Conservation (phyloP, 2,797 vertebrate genomes). For the Onychomys torridus region DNA sequence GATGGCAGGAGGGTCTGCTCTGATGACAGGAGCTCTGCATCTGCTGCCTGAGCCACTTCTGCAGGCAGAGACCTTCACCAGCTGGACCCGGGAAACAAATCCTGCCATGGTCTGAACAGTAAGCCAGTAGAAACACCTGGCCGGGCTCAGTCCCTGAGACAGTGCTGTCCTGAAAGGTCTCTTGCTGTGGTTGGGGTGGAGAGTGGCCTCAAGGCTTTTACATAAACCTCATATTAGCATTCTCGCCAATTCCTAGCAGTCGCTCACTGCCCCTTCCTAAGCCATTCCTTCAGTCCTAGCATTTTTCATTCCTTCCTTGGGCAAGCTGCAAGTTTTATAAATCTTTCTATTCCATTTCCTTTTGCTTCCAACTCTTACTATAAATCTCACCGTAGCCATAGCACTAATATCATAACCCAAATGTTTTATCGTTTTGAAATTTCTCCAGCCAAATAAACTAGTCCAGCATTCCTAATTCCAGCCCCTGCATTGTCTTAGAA, state of each 20-base stretch:
- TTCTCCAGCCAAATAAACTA: slow-evolving; percentile 7
- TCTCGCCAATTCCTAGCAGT: not conserved
- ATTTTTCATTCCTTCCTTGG: not conserved
- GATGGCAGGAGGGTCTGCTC: not conserved
- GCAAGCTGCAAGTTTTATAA: not conserved
- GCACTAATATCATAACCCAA: not conserved
- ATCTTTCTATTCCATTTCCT: not conserved
- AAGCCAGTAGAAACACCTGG: not conserved
- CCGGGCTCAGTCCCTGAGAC: not conserved
- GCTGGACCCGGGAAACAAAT: not conserved
- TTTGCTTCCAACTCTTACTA: not conserved
- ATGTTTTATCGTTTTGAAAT: not conserved
- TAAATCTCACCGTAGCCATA: not conserved
- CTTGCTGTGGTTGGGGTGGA: not conserved
- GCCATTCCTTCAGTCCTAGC: not conserved
- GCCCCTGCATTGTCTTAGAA: not conserved
- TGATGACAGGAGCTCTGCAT: not conserved
- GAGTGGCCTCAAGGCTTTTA: not conserved
- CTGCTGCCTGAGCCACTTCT: not conserved
- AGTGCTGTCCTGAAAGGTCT: not conserved
- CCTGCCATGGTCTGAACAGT: not conserved
- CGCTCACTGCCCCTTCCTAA: not conserved
- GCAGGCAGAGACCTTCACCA: not conserved
- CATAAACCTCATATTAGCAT: not conserved
- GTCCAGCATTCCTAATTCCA: not conserved